phyloP scores from a whole-genome alignment of 2,797 vertebrate genomes.

The Melanotaenia pygmaea region DNA sequence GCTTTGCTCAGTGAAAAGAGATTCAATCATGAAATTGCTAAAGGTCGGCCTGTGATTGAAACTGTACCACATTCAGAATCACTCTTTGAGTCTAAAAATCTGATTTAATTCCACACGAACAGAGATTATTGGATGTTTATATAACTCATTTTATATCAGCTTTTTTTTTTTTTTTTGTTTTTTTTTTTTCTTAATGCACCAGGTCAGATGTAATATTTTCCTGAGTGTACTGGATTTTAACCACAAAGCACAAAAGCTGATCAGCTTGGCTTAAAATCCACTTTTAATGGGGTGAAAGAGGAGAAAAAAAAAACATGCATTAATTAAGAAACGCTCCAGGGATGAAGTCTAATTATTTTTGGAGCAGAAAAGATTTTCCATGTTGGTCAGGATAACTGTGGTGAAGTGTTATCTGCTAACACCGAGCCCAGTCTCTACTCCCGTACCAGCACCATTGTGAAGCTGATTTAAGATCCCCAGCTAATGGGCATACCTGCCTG shows the following conservation, averaged over 20 bases:
- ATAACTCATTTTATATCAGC: slow-evolving; percentile 54
- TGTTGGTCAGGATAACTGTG: slow-evolving; percentile 74
- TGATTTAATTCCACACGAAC: slow-evolving; percentile 51
- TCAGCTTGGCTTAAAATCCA: slow-evolving; percentile 74
- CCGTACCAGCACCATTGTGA: slow-evolving; percentile 82
- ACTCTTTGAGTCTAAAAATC: slow-evolving; percentile 26
- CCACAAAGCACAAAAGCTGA: slow-evolving; percentile 69
- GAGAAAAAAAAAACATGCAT: slow-evolving; percentile 53
- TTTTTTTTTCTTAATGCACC: slow-evolving; percentile 35
- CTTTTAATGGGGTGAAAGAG: slow-evolving; percentile 52
- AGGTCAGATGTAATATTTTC: slow-evolving; percentile 57
- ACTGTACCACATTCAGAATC: slow-evolving; percentile 32
- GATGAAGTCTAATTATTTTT: slow-evolving; percentile 80
- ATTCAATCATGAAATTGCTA: slow-evolving; percentile 37
- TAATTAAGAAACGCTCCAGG: slow-evolving; percentile 80
- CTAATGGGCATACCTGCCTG: slow-evolving; percentile 94
- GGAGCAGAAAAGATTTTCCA: slow-evolving; percentile 75
- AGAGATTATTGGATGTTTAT: slow-evolving; percentile 57
- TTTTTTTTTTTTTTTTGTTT: slow-evolving; percentile 38
- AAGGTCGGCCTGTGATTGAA: slow-evolving; percentile 31
- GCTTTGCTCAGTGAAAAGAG: slow-evolving; percentile 58
- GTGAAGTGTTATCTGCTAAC: slow-evolving; percentile 80
- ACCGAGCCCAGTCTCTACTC: slow-evolving; percentile 77
- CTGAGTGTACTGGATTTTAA: slow-evolving; percentile 66
- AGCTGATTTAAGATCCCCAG: slow-evolving; percentile 91